Evolutionary conservation across 2,888 invertebrate species (phyloP).

Genomic region (Anoncus sp.): DNA sequence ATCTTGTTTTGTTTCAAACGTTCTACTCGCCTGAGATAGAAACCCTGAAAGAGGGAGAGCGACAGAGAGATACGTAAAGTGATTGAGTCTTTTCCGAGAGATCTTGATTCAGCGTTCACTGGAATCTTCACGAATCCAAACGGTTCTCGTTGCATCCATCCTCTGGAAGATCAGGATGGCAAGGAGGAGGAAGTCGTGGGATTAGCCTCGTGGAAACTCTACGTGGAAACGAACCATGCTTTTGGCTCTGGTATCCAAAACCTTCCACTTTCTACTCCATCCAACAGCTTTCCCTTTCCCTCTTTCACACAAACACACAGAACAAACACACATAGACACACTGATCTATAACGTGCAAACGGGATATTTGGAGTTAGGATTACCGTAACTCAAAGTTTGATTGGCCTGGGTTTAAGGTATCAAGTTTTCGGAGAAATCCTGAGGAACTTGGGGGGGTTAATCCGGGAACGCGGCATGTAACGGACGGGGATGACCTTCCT

Average conservation of each 20-base stretch:
- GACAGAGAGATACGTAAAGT: too few species aligned
- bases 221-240: constrained; percentile 20
- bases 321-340: not conserved
- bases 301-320: not conserved
- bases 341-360: constrained; percentile 73
- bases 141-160: not conserved
- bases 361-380: constrained; percentile 79
- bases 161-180: not conserved
- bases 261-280: constrained; percentile 34
- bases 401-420: constrained; percentile 80
- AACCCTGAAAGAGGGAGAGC: not conserved
- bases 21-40: not conserved
- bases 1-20: not conserved
- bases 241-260: constrained; percentile 13
- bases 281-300: not conserved
- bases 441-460: constrained; percentile 69
- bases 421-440: constrained; percentile 74
- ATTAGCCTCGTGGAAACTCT: constrained; percentile 20
- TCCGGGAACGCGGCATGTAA: constrained; percentile 51
- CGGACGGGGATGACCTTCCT: constrained; percentile 47
- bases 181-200: constrained; percentile 4
- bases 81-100: not conserved
- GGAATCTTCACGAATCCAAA: not conserved
- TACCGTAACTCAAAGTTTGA: constrained; percentile 81
- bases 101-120: constrained; percentile 1